Base-by-base conservation (phyloP, 1,140 invertebrate species). In the Hormaphis cornu region DNA sequence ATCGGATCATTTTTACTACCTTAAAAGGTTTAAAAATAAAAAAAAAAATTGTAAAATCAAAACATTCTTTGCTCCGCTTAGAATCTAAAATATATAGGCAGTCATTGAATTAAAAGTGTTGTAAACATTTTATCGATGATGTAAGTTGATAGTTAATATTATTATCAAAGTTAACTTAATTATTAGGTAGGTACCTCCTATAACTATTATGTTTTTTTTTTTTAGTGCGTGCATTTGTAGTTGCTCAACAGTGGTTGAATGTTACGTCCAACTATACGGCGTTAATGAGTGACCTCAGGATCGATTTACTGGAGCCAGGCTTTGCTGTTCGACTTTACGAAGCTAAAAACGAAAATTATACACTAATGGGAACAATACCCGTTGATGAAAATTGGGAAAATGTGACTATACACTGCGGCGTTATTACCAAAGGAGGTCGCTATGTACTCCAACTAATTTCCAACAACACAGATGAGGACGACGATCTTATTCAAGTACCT, bases 371-470 rank as follows among this genome's bases (percentile, higher is more conserved):
- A 7, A 30, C 37, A 30, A 63, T 63, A 5, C 59, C 59, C 12
- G 28, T 63, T 5, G 26, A 63, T 7, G 24, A 22, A 22, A 63
- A 48, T 20, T 33, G 26, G 42, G 8, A 42, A 30, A 71, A 71
- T 18, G 71, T 86, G 70, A 83, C 82, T 7, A 78, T 88, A 70
- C 86, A 86, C 2, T 88, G 87, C 73, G 86, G 85, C 3, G 83
- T 86, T 72, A 86, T 88, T 75, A 82, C 84, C 28, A 81, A 82
- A 73, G 86, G 85, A 16, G 86, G 86, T 28, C 81, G 81, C 35
- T 81, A 80, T 70, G 48, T 63, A 26, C 35, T 75, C 44, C 69
- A 70, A 30, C 53, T 74, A 28, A 20, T 63, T 44, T 33, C 59
- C 28, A 63, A 63, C 22, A 18, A 30, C 24, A 46, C 59, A 0